A percentile compares a stretch with the other conserved stretches of the same genome.
These are phyloP conservation scores for Macrotrachela quadricornifera DNA, from an alignment of 1,140 invertebrate species.

Conservation along the genomic window DNA sequence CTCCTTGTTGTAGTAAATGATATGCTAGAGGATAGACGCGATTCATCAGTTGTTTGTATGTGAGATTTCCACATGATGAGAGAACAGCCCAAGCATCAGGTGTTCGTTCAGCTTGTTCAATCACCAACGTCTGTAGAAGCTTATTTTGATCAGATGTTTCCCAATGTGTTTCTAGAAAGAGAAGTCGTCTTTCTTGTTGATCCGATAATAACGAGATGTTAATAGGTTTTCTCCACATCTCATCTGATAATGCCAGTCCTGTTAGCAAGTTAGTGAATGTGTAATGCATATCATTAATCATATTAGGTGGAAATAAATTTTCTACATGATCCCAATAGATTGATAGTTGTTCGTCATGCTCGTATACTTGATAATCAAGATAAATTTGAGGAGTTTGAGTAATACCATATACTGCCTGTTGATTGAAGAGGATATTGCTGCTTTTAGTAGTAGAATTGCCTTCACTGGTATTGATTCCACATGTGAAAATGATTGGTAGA, in stretches of 20 bases:
- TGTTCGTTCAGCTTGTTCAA: neutral
- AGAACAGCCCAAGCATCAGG: neutral
- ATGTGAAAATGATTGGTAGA: neutral
- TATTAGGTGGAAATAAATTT: neutral
- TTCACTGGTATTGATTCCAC: neutral
- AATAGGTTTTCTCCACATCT: neutral
- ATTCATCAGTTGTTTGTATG: neutral
- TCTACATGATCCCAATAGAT: neutral
- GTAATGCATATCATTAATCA: neutral
- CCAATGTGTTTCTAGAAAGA: neutral
- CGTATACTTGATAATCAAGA: neutral
- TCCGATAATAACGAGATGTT: neutral
- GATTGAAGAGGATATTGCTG: neutral
- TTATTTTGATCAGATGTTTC: neutral
- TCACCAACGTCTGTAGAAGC: neutral
- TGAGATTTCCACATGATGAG: neutral
- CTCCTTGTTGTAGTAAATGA: neutral
- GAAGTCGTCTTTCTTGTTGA: too few relatives aligned
- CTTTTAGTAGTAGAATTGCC: neutral
- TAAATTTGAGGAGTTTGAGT: neutral
- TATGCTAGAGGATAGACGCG: neutral
- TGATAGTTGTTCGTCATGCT: neutral
- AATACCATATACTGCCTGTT: neutral
- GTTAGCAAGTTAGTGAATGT: neutral
- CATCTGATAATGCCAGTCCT: neutral